Evolutionary conservation across 2,888 invertebrate genomes (phyloP).

Genomic region (Molanna angustata): DNA sequence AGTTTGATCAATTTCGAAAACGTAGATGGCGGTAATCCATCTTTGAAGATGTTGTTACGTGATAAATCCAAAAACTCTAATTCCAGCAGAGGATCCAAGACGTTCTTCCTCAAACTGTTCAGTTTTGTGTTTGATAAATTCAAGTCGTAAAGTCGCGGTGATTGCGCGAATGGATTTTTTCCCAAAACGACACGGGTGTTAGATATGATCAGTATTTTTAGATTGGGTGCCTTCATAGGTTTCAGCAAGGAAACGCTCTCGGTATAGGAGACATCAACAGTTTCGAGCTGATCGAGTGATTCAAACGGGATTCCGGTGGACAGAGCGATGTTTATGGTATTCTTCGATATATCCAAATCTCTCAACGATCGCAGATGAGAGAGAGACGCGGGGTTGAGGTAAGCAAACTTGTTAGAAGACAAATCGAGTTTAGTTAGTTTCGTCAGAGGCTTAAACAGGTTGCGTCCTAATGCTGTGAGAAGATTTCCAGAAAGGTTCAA

Average conservation of each 20-base stretch:
- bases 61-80: neutral
- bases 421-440: neutral
- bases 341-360: neutral
- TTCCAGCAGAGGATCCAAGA: neutral
- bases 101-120: neutral
- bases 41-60: neutral
- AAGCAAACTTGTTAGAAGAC: neutral
- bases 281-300: neutral
- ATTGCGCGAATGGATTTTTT: neutral
- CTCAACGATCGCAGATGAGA: neutral
- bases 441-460: neutral
- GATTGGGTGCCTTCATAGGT: neutral
- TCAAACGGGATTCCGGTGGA: neutral
- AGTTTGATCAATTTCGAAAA: conserved; percentile 1
- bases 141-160: neutral
- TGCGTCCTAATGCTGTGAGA: neutral
- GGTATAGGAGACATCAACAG: neutral
- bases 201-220: neutral
- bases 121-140: neutral
- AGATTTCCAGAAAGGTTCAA: neutral
- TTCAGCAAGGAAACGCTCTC: neutral
- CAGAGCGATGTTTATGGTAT: neutral
- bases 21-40: neutral
- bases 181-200: neutral
- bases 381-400: neutral